Conservation (phyloP, 1,140 invertebrate species). For the Papilio helenus region DNA sequence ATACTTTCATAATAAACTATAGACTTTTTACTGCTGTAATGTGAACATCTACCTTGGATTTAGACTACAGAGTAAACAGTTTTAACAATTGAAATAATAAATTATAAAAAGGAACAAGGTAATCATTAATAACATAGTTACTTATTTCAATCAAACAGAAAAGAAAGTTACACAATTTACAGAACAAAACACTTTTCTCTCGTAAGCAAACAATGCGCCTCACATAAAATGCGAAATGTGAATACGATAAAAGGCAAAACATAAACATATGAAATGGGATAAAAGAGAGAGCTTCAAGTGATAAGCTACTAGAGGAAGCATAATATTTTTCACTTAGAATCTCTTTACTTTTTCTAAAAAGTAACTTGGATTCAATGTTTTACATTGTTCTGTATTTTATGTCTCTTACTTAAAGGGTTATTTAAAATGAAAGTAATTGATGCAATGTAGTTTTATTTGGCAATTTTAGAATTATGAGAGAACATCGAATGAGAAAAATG, state of each 20-base stretch:
- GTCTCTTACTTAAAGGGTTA: too few relatives aligned
- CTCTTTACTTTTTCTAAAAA: background rate
- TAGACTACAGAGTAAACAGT: too few relatives aligned
- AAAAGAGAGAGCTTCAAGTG: background rate
- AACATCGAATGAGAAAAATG: too few relatives aligned
- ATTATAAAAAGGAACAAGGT: background rate
- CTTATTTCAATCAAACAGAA: background rate
- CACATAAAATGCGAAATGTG: slow-evolving; percentile 7
- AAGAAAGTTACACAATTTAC: background rate
- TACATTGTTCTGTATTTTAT: too few relatives aligned
- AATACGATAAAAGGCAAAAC: slow-evolving; percentile 17
- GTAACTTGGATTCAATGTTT: background rate
- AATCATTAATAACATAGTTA: background rate
- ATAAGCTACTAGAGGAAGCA: slow-evolving; percentile 19
- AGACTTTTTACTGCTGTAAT: too few relatives aligned
- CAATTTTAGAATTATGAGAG: too few relatives aligned
- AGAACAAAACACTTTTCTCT: background rate
- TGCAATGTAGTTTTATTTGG: too few relatives aligned
- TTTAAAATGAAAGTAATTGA: too few relatives aligned
- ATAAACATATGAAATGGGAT: background rate
- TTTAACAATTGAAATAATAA: too few relatives aligned
- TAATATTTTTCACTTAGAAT: background rate
- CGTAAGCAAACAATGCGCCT: background rate
- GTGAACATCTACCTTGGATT: too few relatives aligned
- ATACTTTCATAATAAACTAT: too few relatives aligned